Base-by-base conservation (phyloP, 2,797 vertebrate species). In the Gymnothorax reevesii region DNA sequence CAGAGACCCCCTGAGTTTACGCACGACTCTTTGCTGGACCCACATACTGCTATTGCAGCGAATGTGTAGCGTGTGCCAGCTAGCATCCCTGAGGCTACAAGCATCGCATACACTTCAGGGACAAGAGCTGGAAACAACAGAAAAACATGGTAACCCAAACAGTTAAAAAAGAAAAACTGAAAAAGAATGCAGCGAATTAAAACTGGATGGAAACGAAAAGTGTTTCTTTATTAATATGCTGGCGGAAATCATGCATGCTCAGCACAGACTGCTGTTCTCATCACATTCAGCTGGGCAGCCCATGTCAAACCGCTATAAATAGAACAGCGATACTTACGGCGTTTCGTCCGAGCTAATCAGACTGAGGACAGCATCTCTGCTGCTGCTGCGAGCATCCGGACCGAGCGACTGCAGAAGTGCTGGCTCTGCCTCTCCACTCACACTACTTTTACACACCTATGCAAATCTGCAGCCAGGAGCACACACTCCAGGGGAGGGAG, bases 281-380 rank as follows among this genome's bases (percentile, higher is more conserved):
- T 22, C 49, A 80, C 49, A 20, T 10, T 55, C 52, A 55, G 77
- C 77, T 8, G 52, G 77, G 9, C 77, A 3, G 77, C 49, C 22
- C 9, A 55, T 54, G 77, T 80, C 77, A 80, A 80, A 52, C 77
- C 4, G 77, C 77, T 55, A 75, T 82, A 86, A 84, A 90, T 1
- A 83, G 59, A 86, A 84, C 77, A 87, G 82, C 10, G 62, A 82
- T 93, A 95, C 94, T 95, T 92, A 95, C 94, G 93, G 90, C 84
- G 89, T 86, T 92, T 92, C 89, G 91, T 92, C 88, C 85, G 22
- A 90, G 89, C 87, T 90, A 84, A 88, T 88, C 87, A 92, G 84
- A 89, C 77, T 22, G 17, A 92, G 54, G 12, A 55, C 64, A 83
- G 85, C 88, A 84, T 88, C 75, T 84, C 83, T 85, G 33, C 33